A percentile compares a stretch with the other conserved stretches of the same genome.
Evolutionary conservation across 2,888 invertebrate genomes (phyloP).

Genomic region (Leptinotarsa tumamoca): DNA sequence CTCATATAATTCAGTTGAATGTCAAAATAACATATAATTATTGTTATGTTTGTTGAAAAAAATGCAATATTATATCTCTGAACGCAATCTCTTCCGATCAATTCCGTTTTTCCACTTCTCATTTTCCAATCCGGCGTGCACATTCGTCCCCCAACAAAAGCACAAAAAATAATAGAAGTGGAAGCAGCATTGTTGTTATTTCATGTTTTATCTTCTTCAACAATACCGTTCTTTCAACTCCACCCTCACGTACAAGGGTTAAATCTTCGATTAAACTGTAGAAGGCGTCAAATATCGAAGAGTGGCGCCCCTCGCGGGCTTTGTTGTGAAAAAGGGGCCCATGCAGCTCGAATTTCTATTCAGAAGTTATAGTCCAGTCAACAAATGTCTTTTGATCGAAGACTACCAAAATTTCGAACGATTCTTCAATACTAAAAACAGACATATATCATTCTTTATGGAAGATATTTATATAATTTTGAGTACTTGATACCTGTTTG

Average conservation of each 20-base stretch:
- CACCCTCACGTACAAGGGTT: constrained; percentile 60
- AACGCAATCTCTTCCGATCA: background rate
- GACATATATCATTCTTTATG: no score
- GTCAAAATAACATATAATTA: no score
- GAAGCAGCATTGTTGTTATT: constrained; percentile 44
- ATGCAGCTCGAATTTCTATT: constrained; percentile 56
- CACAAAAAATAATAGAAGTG: constrained; percentile 38
- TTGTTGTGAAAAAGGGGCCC: constrained; percentile 49
- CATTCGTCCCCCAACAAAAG: constrained; percentile 31
- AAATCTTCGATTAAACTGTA: constrained; percentile 61
- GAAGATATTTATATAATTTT: no score
- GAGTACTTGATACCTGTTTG: no score
- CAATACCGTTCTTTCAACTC: constrained; percentile 55
- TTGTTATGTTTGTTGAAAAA: no score
- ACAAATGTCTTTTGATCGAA: no score
- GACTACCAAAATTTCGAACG: no score
- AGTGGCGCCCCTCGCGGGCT: constrained; percentile 48
- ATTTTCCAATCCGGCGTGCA: constrained; percentile 28
- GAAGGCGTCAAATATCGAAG: constrained; percentile 61
- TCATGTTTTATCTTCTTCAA: constrained; percentile 51
- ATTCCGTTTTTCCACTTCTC: constrained; percentile 21
- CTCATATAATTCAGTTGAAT: no score
- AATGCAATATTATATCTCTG: no score
- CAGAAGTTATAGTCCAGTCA: constrained; percentile 47
- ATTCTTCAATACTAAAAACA: no score